Evolutionary conservation across 2,888 invertebrate genomes (phyloP).

Genomic region (Trissoscelio sp.): DNA sequence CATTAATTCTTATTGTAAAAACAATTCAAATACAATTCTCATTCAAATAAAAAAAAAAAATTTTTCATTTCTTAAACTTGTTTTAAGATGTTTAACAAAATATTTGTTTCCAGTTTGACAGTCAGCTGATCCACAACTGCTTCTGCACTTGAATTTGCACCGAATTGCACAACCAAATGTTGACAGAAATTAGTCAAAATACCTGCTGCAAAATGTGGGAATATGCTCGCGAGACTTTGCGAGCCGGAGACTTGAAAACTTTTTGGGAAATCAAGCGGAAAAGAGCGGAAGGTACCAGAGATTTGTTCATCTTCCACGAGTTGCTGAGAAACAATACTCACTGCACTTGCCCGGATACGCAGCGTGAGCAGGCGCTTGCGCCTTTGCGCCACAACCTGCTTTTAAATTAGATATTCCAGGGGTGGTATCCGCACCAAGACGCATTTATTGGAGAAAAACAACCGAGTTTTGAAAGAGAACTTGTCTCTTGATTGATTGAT

Average conservation of each 20-base stretch:
- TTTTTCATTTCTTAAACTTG: too few species aligned
- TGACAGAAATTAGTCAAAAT: conserved; percentile 29
- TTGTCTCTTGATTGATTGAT: too few species aligned
- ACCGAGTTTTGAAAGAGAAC: too few species aligned
- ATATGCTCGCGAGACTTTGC: conserved; percentile 45
- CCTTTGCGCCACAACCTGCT: conserved; percentile 36
- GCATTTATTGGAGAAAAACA: not conserved
- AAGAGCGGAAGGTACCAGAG: conserved; percentile 38
- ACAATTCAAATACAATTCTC: not conserved
- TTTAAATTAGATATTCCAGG: conserved; percentile 32
- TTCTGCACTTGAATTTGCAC: too few species aligned
- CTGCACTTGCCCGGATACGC: conserved; percentile 48
- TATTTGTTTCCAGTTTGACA: too few species aligned
- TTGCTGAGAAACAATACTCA: conserved; percentile 37
- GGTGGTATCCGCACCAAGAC: not conserved
- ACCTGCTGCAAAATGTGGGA: conserved; percentile 59
- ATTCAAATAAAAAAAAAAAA: too few species aligned
- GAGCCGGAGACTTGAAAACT: conserved; percentile 57
- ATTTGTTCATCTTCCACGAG: conserved; percentile 63
- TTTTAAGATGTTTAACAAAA: too few species aligned
- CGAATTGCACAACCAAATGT: not conserved
- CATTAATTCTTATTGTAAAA: not conserved
- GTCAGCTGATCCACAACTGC: conserved; percentile 57
- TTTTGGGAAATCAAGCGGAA: conserved; percentile 57
- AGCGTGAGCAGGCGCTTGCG: conserved; percentile 68